Percentiles rank a stretch among this genome's conserved stretches.
These are phyloP conservation scores for Myotis myotis DNA, from an alignment of 2,797 vertebrate genomes.

Conservation along the genomic window DNA sequence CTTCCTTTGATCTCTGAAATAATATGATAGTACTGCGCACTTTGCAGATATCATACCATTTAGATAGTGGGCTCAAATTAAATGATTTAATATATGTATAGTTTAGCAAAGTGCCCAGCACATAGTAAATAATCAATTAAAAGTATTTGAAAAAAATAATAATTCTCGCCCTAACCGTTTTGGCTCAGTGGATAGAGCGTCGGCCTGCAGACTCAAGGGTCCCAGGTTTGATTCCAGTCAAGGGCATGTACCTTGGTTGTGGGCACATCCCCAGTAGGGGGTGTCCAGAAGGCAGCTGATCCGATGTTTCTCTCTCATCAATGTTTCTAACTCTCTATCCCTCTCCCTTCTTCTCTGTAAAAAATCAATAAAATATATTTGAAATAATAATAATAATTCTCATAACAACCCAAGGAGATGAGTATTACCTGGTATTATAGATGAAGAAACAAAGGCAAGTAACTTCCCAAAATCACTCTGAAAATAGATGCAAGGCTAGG, in stretches of 20 bases:
- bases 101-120: neutral
- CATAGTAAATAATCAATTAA: conserved; percentile 2
- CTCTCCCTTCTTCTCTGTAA: neutral
- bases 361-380: neutral
- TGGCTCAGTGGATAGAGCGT: too few species aligned
- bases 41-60: neutral
- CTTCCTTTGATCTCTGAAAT: neutral
- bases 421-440: neutral
- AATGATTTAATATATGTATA: neutral
- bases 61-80: conserved; percentile 20
- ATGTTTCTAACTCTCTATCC: too few species aligned
- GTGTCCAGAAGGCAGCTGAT: too few species aligned
- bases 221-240: too few species aligned
- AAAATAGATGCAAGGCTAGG: neutral
- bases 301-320: too few species aligned
- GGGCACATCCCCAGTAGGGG: too few species aligned
- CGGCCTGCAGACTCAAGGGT: too few species aligned
- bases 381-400: neutral
- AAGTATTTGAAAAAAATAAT: neutral
- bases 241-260: too few species aligned
- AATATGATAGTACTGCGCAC: neutral
- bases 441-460: conserved; percentile 8
- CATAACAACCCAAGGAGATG: neutral
- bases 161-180: neutral
- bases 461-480: neutral